Evolutionary conservation across 2,888 invertebrate species (phyloP), one percentile per base, ranked within the genome.

Genomic region (Drosophila fungiperda): DNA sequence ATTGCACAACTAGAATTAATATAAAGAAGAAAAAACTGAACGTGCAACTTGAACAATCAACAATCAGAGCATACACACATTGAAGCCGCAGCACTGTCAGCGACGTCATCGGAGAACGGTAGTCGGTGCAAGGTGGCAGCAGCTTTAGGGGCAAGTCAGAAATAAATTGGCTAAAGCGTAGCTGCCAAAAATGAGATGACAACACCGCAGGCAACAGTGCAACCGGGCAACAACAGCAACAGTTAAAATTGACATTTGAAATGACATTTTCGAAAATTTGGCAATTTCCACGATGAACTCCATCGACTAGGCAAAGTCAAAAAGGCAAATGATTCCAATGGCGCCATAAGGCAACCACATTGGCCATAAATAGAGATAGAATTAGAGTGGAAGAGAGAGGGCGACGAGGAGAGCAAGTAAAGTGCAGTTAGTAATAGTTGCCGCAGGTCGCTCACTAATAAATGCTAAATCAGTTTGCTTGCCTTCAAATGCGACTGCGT

Each of bases 251-350:
- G 90, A 79, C 90, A 88, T 89, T 89, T 87, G 61, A 36, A 77
- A 70, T 87, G 90, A 82, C 90, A 87, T 88, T 87, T 87, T 73
- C 59, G 61, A 73, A 75, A 80, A 80, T 82, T 80, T 80, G 80
- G 74, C 79, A 82, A 82, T 87, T 85, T 89, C 59, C 81, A 73
- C 81, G 52, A 55, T 58, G 71, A 65, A 36, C 54, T 23, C 23
- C 54, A 2, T 17, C 26, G 2, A 12, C 72, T 48, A n/a, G 23
- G 45, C 58, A 48, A 50, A 45, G 20, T 20, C 55, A 54, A 32
- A 36, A 20, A 53, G 29, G 7, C 40, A 17, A 49, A 38, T 62
- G 53, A 48, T 29, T 50, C 60, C 57, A 38, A 75, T 65, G 74
- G 59, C 53, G 42, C 52, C 40, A 59, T n/a, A 58, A 40, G 57